Evolutionary conservation across 2,113 vertebrate genomes (phyloP), one percentile per base, ranked within the genome.

Genomic region (Cisticola juncidis): DNA sequence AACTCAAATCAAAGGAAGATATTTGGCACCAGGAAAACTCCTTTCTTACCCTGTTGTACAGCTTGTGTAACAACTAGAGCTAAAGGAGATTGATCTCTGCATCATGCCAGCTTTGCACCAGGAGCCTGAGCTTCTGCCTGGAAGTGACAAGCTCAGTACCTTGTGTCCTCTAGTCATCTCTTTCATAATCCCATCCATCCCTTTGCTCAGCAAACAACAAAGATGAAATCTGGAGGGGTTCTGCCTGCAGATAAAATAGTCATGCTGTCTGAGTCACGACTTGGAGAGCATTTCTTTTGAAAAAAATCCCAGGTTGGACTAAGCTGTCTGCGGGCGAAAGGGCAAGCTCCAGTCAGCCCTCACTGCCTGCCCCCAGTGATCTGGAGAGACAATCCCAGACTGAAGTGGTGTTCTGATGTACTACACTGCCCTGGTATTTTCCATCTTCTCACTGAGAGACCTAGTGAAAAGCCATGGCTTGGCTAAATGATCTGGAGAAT

Each of bases 321-420:
- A 57, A 35, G 18, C 11, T 3, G 6, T 12, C 42, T 68, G 16
- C 2, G 21, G 70, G 35, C 29, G 53, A 92, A 93, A 65, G 14
- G n/a, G 26, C 58, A 88, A 79, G 23, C 14, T 50, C 17, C 11
- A 69, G 8, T 11, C 48, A 69, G 12, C 5, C 16, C 25, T 65
- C 29, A 17, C 3, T 1, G 1, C 26, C 51, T 66, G 40, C 4
- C 17, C 33, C 10, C 1, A 5, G 36, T 8, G 23, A 61, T 14
- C 36, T 72, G 47, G 66, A 73, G 54, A 48, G 36, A 65, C 28
- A 77, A 57, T 33, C n/a, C 33, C 5, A 35, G 25, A 57, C 10
- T 28, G 15, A 40, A 40, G 25, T 31, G 9, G 3, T 45, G 45
- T 48, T 70, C 61, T 74, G 40, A 50, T 64, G 9, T 25, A 48